Percentiles rank a stretch among this genome's conserved stretches.
These are phyloP conservation scores for Aleiodes leptofemur DNA, from an alignment of 2,888 invertebrate genomes.

Conservation along the genomic window DNA sequence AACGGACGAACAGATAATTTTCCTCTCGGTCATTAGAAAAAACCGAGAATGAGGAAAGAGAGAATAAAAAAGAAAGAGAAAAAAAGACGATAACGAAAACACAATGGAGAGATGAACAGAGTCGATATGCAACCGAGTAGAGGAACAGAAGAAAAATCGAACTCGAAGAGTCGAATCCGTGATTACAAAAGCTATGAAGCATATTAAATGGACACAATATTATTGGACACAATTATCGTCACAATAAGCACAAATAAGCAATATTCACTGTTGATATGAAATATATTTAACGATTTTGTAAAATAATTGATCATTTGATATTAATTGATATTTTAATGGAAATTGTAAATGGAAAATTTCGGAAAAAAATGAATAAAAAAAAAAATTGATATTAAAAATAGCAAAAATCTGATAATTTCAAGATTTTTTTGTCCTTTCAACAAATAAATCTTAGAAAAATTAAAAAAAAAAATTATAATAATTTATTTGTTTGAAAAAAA, in stretches of 20 bases:
- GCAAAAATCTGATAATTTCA: no score
- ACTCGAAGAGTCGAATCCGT: constrained; percentile 28
- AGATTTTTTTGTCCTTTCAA: no score
- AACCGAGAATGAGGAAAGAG: neutral
- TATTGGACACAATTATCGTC: constrained; percentile 16
- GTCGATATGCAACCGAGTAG: constrained; percentile 25
- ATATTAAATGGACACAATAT: constrained; percentile 24
- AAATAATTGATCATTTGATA: neutral
- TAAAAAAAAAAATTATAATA: no score
- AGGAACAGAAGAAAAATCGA: constrained; percentile 5
- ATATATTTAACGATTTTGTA: neutral
- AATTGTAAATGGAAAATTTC: no score
- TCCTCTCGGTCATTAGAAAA: constrained; percentile 21
- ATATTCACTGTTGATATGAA: constrained; percentile 2
- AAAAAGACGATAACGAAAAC: no score
- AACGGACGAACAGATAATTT: constrained; percentile 8
- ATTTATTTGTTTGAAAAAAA: no score
- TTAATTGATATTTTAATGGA: no score
- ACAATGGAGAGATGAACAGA: constrained; percentile 17
- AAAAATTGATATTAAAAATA: no score
- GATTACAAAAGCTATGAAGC: constrained; percentile 10
- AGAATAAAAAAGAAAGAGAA: neutral
- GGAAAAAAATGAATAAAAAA: no score
- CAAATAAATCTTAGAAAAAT: no score
- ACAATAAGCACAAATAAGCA: constrained; percentile 29